These are phyloP conservation scores for Oscheius sp. DNA, from an alignment of 1,140 invertebrate genomes.

Conservation along the genomic window DNA sequence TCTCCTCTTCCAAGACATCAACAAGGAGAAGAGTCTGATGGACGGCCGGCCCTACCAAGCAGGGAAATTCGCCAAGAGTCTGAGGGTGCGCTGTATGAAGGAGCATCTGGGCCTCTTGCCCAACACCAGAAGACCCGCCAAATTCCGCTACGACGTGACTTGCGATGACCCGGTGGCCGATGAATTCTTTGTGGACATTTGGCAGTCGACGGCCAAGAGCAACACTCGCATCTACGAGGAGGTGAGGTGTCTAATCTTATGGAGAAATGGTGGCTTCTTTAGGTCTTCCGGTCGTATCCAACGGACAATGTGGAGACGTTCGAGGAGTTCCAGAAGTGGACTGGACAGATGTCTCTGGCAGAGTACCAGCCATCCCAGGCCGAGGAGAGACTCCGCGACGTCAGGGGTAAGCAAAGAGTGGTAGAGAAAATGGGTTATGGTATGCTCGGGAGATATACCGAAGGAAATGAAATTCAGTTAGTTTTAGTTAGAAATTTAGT, in stretches of 20 bases:
- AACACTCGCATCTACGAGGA: constrained; percentile 61
- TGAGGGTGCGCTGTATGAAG: constrained; percentile 78
- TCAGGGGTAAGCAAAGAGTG: too few relatives aligned
- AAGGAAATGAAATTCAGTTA: too few relatives aligned
- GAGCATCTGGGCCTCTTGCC: constrained; percentile 76
- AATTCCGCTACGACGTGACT: constrained; percentile 35
- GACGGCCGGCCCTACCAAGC: constrained; percentile 75
- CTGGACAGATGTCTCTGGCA: constrained; percentile 47
- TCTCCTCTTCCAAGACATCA: constrained; percentile 69
- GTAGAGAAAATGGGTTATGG: too few relatives aligned
- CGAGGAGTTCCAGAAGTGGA: constrained; percentile 54
- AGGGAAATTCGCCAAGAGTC: constrained; percentile 78
- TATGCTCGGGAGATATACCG: too few relatives aligned
- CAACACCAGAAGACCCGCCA: constrained; percentile 25
- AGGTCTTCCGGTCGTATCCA: constrained; percentile 54
- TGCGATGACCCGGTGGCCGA: constrained; percentile 57
- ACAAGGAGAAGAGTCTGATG: constrained; percentile 76
- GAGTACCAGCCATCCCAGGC: constrained; percentile 48
- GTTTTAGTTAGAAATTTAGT: too few relatives aligned
- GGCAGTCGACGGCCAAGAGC: constrained; percentile 52
- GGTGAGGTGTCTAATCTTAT: constrained; percentile 16
- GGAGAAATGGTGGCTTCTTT: neutral
- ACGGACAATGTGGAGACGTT: constrained; percentile 57
- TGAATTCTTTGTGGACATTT: constrained; percentile 57
- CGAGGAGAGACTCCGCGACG: constrained; percentile 37